Conservation (phyloP, 1,140 invertebrate species). For the Forficula auricularia region DNA sequence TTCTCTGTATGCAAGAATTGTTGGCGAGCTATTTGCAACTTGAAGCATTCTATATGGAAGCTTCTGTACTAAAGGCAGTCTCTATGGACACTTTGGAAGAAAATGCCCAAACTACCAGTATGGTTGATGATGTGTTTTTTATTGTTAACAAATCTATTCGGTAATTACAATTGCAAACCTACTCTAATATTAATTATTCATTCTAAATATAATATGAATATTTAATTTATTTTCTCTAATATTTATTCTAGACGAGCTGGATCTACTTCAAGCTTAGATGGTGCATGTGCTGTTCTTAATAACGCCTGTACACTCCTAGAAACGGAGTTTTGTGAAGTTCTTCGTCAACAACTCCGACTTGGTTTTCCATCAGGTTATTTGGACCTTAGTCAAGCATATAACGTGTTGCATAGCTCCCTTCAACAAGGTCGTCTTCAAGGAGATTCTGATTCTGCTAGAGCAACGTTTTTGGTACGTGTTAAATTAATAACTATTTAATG, state of each 20-base stretch:
- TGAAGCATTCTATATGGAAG: constrained; percentile 90
- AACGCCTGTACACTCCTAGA: constrained; percentile 79
- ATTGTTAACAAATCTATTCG: constrained; percentile 91
- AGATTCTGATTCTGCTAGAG: constrained; percentile 44
- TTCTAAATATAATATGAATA: neutral
- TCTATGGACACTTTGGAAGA: constrained; percentile 53
- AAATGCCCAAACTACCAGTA: constrained; percentile 68
- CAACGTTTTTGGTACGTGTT: constrained; percentile 47
- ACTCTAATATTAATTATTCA: constrained; percentile 3
- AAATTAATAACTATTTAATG: neutral
- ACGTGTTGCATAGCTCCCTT: constrained; percentile 59
- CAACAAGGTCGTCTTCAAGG: constrained; percentile 66
- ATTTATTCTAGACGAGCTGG: constrained; percentile 49
- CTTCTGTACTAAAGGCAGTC: constrained; percentile 88
- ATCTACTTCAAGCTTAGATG: constrained; percentile 80
- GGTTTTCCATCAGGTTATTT: constrained; percentile 77
- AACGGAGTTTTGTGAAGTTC: constrained; percentile 59
- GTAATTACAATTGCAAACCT: constrained; percentile 28
- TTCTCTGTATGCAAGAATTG: constrained; percentile 60
- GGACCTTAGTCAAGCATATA: constrained; percentile 61
- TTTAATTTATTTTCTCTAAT: constrained; percentile 10
- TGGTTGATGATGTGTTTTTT: constrained; percentile 97
- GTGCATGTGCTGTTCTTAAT: constrained; percentile 91
- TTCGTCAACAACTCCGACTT: constrained; percentile 55
- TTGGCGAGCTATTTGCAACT: constrained; percentile 78